Evolutionary conservation across 2,888 invertebrate species (phyloP).

Genomic region (Petrophora chlorosata): DNA sequence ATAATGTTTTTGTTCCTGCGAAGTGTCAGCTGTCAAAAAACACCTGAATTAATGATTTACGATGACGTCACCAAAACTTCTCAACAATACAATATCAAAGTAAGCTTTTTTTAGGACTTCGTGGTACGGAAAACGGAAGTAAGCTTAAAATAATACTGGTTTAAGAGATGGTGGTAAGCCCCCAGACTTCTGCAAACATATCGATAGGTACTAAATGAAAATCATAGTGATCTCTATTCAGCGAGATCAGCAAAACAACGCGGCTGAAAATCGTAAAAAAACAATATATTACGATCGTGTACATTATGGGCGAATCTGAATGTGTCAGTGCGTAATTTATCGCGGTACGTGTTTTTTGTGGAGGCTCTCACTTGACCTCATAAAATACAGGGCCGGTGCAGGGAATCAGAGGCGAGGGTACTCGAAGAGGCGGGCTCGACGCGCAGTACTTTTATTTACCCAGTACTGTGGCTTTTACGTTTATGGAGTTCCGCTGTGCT

Average conservation of each 20-base stretch:
- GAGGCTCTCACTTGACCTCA: slow-evolving; percentile 80
- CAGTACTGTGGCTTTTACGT: slow-evolving; percentile 2
- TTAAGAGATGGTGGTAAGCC: too few relatives aligned
- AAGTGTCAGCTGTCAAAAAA: too few relatives aligned
- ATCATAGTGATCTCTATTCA: neutral
- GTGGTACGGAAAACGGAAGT: too few relatives aligned
- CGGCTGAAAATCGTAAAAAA: slow-evolving; percentile 62
- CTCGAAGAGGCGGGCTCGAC: slow-evolving; percentile 29
- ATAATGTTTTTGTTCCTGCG: too few relatives aligned
- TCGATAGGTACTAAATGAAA: too few relatives aligned
- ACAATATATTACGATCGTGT: slow-evolving; percentile 78
- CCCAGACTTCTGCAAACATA: too few relatives aligned
- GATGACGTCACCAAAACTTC: too few relatives aligned
- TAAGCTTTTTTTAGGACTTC: too few relatives aligned
- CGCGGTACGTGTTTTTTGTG: slow-evolving; percentile 79
- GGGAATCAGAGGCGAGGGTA: slow-evolving; percentile 26
- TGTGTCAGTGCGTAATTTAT: slow-evolving; percentile 83
- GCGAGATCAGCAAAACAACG: slow-evolving; percentile 29
- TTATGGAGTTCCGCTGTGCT: neutral
- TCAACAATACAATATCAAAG: too few relatives aligned
- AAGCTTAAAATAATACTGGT: too few relatives aligned
- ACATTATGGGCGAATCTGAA: slow-evolving; percentile 81
- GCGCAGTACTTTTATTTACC: neutral
- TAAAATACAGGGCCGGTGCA: slow-evolving; percentile 74
- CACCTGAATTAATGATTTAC: too few relatives aligned